Evolutionary conservation across 2,888 invertebrate genomes (phyloP).

Genomic region (Heliconius erato): DNA sequence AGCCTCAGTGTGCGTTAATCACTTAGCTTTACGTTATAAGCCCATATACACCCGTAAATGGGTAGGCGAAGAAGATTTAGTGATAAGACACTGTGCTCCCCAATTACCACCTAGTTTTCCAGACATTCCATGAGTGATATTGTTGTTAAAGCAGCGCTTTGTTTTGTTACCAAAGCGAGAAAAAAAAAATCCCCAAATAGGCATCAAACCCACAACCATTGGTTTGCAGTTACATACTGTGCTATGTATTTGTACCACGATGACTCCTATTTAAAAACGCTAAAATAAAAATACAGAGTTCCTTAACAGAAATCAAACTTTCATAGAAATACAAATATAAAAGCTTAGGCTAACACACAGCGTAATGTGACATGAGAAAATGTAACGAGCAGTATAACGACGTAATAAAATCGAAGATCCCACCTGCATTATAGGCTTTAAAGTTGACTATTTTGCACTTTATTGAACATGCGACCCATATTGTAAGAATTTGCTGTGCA

Average conservation of each 20-base stretch:
- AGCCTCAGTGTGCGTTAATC: too few relatives aligned
- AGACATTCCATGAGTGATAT: too few relatives aligned
- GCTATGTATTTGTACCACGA: background rate
- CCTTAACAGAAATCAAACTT: background rate
- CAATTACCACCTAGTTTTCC: too few relatives aligned
- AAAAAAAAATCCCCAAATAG: too few relatives aligned
- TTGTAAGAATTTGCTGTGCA: constrained; percentile 11
- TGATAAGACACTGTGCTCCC: too few relatives aligned
- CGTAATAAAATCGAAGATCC: constrained; percentile 32
- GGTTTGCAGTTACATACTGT: too few relatives aligned
- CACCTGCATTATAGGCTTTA: constrained; percentile 35
- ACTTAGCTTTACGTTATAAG: too few relatives aligned
- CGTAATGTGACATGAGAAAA: constrained; percentile 33
- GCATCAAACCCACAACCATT: too few relatives aligned
- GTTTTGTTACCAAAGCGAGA: too few relatives aligned
- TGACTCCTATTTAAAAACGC: background rate
- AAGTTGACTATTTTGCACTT: constrained; percentile 33
- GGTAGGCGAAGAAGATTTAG: too few relatives aligned
- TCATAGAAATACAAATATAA: background rate
- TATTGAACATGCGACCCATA: constrained; percentile 20
- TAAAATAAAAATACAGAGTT: background rate
- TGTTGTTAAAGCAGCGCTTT: too few relatives aligned
- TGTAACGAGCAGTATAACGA: constrained; percentile 33
- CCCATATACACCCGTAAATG: too few relatives aligned
- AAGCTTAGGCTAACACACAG: background rate